phyloP scores from a whole-genome alignment of 2,113 vertebrate genomes.

The Pao palembangensis region DNA sequence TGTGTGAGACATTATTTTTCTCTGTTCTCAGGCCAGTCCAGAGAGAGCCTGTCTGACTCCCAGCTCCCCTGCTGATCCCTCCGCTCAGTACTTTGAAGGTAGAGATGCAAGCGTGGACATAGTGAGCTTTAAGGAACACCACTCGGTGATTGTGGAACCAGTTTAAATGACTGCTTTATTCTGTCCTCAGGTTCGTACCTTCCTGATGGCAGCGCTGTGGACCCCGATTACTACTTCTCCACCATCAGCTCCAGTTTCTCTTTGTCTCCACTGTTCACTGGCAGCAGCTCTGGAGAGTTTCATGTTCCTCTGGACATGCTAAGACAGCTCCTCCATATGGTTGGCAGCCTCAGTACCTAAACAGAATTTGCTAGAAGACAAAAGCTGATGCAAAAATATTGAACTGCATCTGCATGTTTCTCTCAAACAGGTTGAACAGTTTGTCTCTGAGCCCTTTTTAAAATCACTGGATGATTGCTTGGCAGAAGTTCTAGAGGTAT shows the following conservation, averaged over 20 bases:
- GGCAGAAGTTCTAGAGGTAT: conserved; percentile 81
- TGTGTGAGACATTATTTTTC: not conserved
- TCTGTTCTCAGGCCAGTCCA: conserved; percentile 85
- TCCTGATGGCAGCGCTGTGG: conserved; percentile 86
- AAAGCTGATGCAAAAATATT: not conserved
- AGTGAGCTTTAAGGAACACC: too few relatives aligned
- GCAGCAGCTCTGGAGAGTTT: conserved; percentile 85
- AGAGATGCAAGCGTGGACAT: not conserved
- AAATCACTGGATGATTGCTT: conserved; percentile 82
- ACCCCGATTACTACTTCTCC: conserved; percentile 93
- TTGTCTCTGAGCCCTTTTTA: conserved; percentile 86
- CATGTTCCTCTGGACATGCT: conserved; percentile 86
- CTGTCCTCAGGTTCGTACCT: conserved; percentile 81
- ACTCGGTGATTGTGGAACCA: too few relatives aligned
- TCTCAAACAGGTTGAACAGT: conserved; percentile 82
- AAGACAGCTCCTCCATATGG: conserved; percentile 88
- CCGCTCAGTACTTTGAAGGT: conserved; percentile 94
- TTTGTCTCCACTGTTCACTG: conserved; percentile 91
- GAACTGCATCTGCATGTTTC: not conserved
- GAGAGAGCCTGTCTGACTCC: conserved; percentile 83
- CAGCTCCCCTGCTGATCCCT: conserved; percentile 83
- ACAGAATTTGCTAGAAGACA: not conserved
- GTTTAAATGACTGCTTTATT: not conserved
- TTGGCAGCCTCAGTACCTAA: conserved; percentile 40
- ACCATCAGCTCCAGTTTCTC: conserved; percentile 97